These are phyloP conservation scores for Dendrolimus houi DNA, from an alignment of 2,888 invertebrate species.

Conservation along the genomic window DNA sequence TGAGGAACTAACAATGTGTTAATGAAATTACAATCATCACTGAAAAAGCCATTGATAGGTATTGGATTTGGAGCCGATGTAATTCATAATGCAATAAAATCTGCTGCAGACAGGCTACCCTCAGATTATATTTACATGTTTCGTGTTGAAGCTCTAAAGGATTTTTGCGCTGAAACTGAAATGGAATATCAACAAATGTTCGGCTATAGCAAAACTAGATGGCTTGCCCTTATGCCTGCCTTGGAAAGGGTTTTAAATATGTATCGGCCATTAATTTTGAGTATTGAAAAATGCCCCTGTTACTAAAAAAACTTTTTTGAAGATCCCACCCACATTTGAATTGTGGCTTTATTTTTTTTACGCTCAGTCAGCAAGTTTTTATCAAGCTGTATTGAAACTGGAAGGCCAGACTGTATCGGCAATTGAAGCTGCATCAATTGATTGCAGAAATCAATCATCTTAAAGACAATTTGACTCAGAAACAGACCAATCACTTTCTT, in stretches of 20 bases:
- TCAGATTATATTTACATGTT: constrained; percentile 17
- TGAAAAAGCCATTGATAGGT: constrained; percentile 13
- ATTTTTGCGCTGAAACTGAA: background rate
- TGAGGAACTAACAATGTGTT: constrained; percentile 19
- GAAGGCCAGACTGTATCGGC: constrained; percentile 18
- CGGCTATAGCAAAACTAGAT: constrained; percentile 18
- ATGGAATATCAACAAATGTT: constrained; percentile 16
- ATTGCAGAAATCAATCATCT: constrained; percentile 20
- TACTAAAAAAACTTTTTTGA: constrained; percentile 25
- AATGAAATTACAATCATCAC: constrained; percentile 13
- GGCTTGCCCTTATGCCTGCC: constrained; percentile 12
- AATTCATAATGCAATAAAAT: constrained; percentile 20
- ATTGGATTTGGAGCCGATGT: constrained; percentile 22
- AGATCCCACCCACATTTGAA: constrained; percentile 22
- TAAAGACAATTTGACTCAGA: constrained; percentile 16
- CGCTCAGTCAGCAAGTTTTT: constrained; percentile 17
- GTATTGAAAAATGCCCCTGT: constrained; percentile 27
- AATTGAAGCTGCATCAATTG: constrained; percentile 16
- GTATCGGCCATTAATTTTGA: constrained; percentile 27
- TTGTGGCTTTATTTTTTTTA: constrained; percentile 22
- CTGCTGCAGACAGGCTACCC: constrained; percentile 19
- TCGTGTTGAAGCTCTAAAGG: constrained; percentile 3
- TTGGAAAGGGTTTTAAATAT: constrained; percentile 15
- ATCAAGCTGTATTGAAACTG: constrained; percentile 11
- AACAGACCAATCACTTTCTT: constrained; percentile 21